A percentile compares a stretch with the other conserved stretches of the same genome.
phyloP scores from a whole-genome alignment of 2,797 vertebrate genomes.

The Cetoscarus ocellatus region DNA sequence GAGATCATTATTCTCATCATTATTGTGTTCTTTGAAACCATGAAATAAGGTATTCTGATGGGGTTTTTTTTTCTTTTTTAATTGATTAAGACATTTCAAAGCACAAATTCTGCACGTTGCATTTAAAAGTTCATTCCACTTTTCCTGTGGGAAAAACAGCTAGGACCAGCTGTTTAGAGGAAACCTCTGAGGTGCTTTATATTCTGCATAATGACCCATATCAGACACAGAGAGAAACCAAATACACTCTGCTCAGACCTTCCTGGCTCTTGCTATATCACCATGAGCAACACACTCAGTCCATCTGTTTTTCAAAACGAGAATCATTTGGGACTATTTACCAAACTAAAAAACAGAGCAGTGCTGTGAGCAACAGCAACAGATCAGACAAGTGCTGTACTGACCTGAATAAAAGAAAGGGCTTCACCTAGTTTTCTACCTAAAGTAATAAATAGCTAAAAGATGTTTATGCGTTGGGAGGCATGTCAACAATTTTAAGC shows the following conservation, averaged over 20 bases:
- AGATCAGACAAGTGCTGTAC: conserved; percentile 1
- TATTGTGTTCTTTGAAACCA: too few species aligned
- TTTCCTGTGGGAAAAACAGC: neutral
- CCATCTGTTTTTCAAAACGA: neutral
- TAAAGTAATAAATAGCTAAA: too few species aligned
- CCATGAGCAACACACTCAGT: neutral
- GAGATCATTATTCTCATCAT: too few species aligned
- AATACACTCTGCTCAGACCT: neutral
- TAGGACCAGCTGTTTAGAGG: neutral
- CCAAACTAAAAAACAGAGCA: neutral
- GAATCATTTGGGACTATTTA: conserved; percentile 10
- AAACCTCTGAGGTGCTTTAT: neutral
- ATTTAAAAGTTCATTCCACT: neutral
- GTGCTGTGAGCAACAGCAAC: neutral
- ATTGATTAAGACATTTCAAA: too few species aligned
- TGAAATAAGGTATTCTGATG: too few species aligned
- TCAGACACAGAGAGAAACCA: neutral
- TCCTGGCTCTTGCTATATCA: neutral
- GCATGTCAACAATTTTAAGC: too few species aligned
- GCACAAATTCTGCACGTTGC: too few species aligned
- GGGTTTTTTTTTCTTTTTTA: too few species aligned
- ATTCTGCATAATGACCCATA: neutral
- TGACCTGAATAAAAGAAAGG: neutral
- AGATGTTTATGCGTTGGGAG: too few species aligned
- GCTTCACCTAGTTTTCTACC: neutral